These are phyloP conservation scores for Papio anubis DNA, from an alignment of 2,113 vertebrate genomes.

Conservation along the genomic window DNA sequence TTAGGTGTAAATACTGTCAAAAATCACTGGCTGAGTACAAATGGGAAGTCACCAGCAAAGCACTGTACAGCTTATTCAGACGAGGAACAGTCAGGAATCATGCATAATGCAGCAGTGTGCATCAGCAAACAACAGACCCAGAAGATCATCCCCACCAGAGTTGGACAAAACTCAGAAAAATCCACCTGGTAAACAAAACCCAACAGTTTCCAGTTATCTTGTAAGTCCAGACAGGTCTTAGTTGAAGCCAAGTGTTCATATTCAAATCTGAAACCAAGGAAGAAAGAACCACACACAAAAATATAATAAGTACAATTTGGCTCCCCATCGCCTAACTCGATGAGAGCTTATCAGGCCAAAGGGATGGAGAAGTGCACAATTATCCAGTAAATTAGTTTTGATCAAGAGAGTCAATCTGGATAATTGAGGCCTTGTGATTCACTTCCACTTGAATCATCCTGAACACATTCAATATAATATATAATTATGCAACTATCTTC, in stretches of 20 bases:
- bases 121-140: constrained; percentile 69
- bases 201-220: not conserved
- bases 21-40: constrained; percentile 76
- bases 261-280: constrained; percentile 14
- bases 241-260: not conserved
- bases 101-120: constrained; percentile 67
- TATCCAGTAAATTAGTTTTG: constrained; percentile 59
- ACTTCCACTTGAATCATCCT: constrained; percentile 67
- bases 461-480: constrained; percentile 48
- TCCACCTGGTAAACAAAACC: constrained; percentile 33
- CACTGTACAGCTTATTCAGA: constrained; percentile 58
- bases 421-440: constrained; percentile 71
- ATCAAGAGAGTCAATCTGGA: constrained; percentile 61
- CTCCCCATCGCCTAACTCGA: not conserved
- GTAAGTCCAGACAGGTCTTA: not conserved
- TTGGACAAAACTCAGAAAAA: constrained; percentile 74
- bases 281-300: not conserved
- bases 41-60: constrained; percentile 72
- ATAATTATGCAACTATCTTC: constrained; percentile 58
- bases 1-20: constrained; percentile 77
- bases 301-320: not conserved
- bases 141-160: constrained; percentile 70
- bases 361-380: constrained; percentile 43
- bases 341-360: constrained; percentile 56
- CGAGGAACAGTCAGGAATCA: constrained; percentile 70